phyloP scores from a whole-genome alignment of 1,140 invertebrate species.

The Panonychus citri region DNA sequence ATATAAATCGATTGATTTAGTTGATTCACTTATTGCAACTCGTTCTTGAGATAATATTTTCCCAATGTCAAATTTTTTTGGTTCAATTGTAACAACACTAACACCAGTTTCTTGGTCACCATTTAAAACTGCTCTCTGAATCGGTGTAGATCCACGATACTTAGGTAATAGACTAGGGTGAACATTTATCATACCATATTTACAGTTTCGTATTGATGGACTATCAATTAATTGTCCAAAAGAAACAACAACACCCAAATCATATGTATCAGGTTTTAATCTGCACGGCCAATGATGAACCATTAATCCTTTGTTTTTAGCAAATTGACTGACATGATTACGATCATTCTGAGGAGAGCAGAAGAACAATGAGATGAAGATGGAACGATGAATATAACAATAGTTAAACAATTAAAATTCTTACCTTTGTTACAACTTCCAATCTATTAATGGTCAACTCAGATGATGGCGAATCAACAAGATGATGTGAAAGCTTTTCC shows the following conservation, averaged over 20 bases:
- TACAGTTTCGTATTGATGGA: conserved; percentile 20
- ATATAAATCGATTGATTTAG: conserved; percentile 40
- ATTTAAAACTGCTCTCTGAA: conserved; percentile 54
- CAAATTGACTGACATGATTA: conserved; percentile 16
- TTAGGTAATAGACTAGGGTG: conserved; percentile 72
- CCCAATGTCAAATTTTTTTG: conserved; percentile 49
- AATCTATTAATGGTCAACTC: background rate
- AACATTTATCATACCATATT: conserved; percentile 68
- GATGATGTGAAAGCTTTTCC: background rate
- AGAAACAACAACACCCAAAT: conserved; percentile 26
- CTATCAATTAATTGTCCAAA: conserved; percentile 25
- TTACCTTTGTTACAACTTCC: conserved; percentile 12
- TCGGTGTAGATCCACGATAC: conserved; percentile 74
- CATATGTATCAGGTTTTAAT: conserved; percentile 16
- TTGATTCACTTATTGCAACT: conserved; percentile 33
- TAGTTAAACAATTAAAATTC: background rate
- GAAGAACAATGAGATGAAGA: background rate
- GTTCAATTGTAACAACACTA: conserved; percentile 59
- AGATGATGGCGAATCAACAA: background rate
- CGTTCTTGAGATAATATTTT: conserved; percentile 44
- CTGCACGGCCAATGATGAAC: conserved; percentile 20
- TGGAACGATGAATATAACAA: background rate
- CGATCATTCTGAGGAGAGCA: background rate
- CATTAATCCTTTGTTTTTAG: conserved; percentile 13
- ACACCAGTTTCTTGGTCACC: conserved; percentile 60